Percentiles rank a stretch among this genome's conserved stretches.
These are phyloP conservation scores for Bellardia bayeri DNA, from an alignment of 2,888 invertebrate genomes.

Conservation along the genomic window DNA sequence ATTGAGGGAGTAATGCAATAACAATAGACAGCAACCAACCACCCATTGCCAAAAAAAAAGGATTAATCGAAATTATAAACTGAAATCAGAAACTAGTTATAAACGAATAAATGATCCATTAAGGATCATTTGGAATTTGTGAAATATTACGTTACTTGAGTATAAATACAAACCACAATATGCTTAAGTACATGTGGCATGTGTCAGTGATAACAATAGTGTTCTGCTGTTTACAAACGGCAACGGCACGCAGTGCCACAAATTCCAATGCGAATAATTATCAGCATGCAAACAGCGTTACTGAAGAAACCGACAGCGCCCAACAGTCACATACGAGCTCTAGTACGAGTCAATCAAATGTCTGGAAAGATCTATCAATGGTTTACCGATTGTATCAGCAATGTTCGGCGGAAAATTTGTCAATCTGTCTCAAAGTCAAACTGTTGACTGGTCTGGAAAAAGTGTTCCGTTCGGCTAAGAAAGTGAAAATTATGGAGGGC, in stretches of 20 bases:
- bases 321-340: conserved; percentile 45
- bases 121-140: conserved; percentile 30
- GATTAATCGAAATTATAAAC: conserved; percentile 22
- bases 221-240: conserved; percentile 74
- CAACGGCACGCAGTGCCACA: conserved; percentile 77
- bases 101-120: conserved; percentile 51
- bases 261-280: conserved; percentile 71
- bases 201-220: conserved; percentile 78
- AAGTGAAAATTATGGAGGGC: conserved; percentile 89
- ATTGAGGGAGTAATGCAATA: conserved; percentile 10
- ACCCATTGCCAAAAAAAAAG: background rate
- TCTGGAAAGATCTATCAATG: conserved; percentile 87
- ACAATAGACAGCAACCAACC: background rate
- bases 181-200: conserved; percentile 81
- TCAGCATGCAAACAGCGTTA: conserved; percentile 77
- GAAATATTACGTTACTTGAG: conserved; percentile 14
- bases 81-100: conserved; percentile 13
- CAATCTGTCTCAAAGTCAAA: conserved; percentile 92
- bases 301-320: conserved; percentile 55
- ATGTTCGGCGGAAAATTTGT: conserved; percentile 88
- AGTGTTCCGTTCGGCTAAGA: conserved; percentile 87
- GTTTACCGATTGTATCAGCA: conserved; percentile 93
- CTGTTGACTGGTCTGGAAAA: conserved; percentile 91
- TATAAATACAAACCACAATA: conserved; percentile 70
- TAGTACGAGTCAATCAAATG: conserved; percentile 62